Conservation (phyloP, 1,140 invertebrate species). For the Triops cancriformis region DNA sequence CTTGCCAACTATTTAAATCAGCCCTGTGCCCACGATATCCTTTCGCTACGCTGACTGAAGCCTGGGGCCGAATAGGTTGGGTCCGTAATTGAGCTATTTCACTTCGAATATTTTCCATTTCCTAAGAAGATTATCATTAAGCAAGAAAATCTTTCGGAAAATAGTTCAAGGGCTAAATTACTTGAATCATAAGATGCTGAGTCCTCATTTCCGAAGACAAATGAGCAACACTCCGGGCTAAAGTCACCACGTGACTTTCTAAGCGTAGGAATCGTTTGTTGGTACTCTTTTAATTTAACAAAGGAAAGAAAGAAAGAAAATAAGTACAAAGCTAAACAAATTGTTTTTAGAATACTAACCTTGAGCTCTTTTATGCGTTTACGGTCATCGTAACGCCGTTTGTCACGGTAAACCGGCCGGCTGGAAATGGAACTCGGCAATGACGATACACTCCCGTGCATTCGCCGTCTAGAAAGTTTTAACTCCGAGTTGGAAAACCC, state of each 20-base stretch:
- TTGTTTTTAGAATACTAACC: conserved; percentile 11
- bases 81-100: conserved; percentile 71
- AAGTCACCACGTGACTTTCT: conserved; percentile 83
- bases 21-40: conserved; percentile 17
- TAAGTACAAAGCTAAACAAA: neutral
- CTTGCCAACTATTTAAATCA: conserved; percentile 25
- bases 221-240: conserved; percentile 85
- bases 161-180: conserved; percentile 31
- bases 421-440: conserved; percentile 72
- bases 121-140: conserved; percentile 42
- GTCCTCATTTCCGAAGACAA: conserved; percentile 84
- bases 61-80: conserved; percentile 38
- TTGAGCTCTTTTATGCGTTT: conserved; percentile 27
- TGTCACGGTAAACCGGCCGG: conserved; percentile 49
- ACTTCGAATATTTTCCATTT: conserved; percentile 76
- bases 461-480: conserved; percentile 32
- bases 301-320: conserved; percentile 28
- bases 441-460: conserved; percentile 68
- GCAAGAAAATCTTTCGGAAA: neutral
- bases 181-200: conserved; percentile 76
- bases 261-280: conserved; percentile 80
- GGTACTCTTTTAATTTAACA: conserved; percentile 57
- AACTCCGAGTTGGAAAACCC: conserved; percentile 11
- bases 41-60: neutral
- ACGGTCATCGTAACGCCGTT: conserved; percentile 48